Evolutionary conservation across 2,113 vertebrate species (phyloP).

Genomic region (Benitochromis conjunctus): DNA sequence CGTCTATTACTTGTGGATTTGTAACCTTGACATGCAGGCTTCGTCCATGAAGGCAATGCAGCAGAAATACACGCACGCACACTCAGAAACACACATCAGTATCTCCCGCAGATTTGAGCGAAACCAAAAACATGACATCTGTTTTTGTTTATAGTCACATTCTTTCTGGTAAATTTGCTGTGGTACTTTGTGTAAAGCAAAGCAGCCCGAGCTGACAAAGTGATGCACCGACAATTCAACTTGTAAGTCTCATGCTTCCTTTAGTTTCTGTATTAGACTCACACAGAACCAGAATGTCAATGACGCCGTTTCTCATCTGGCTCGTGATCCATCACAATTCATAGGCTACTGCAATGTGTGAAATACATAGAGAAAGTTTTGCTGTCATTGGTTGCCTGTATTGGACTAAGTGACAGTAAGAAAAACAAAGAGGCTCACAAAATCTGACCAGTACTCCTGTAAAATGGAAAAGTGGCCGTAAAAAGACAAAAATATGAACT

Average conservation of each 20-base stretch:
- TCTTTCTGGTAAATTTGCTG: constrained; percentile 4
- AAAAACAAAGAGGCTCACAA: not conserved
- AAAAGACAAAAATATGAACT: not conserved
- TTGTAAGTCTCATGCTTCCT: not conserved
- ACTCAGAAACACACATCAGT: not conserved
- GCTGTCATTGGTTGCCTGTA: not conserved
- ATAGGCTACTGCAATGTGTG: not conserved
- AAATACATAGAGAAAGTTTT: not conserved
- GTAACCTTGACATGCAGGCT: not conserved
- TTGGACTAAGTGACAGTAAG: not conserved
- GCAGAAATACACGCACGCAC: not conserved
- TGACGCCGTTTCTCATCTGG: not conserved
- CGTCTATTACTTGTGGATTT: constrained; percentile 19
- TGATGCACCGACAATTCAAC: not conserved
- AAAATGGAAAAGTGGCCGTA: not conserved
- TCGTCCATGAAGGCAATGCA: not conserved
- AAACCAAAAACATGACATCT: constrained; percentile 18
- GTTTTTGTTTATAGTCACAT: constrained; percentile 22
- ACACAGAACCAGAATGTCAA: not conserved
- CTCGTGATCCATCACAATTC: not conserved
- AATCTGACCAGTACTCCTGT: not conserved
- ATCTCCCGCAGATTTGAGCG: not conserved
- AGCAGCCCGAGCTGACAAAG: not conserved
- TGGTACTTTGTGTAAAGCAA: not conserved
- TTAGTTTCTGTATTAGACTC: not conserved